Base-by-base conservation (phyloP, 2,888 invertebrate species). In the Nebria brevicollis region DNA sequence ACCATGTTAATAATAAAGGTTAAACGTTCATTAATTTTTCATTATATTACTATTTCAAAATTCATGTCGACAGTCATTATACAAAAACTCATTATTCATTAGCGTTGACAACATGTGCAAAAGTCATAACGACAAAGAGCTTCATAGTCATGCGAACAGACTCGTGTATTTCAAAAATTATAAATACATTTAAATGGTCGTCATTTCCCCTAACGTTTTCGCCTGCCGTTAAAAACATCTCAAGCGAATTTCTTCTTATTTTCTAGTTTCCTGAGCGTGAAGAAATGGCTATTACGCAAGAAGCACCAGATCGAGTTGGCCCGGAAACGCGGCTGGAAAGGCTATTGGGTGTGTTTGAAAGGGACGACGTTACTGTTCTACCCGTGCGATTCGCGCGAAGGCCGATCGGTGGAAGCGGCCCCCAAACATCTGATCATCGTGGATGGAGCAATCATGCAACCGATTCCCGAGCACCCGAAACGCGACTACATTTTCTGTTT, bases 381-480 rank as follows among this genome's bases (percentile, higher is more conserved):
- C 90, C 97, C 97, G 2, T 97, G 97, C 89, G 97, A 97, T 89
- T 96, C 96, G 70, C 94, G 97, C 83, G 97, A 97, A 88, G 96
- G 95, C 73, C 93, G 96, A 83, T 95, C 96, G 65, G 96, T 97
- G 83, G 97, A 97, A 88, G 96, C 97, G 66, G 96, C 97, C 72
- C 97, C 97, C 77, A 97, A 97, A 90, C 97, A 98, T 90, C 93
- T 97, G 88, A 97, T 97, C 90, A 97, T 97, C 88, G 97, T 98
- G 85, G 97, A 98, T 90, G 97, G 97, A 82, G 97, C 97, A 86
- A 97, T 99, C 89, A 97, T 98, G 95, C 98, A 98, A 90, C 97
- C 98, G 75, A 97, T 98, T 87, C 98, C 98, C n/a, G 98, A 99
- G 89, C 98, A 99, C 90, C 98, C 98, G 20, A 98, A 98, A 89